These are phyloP conservation scores for Eidolon dupreanum DNA, from an alignment of 2,797 vertebrate genomes.

Conservation along the genomic window DNA sequence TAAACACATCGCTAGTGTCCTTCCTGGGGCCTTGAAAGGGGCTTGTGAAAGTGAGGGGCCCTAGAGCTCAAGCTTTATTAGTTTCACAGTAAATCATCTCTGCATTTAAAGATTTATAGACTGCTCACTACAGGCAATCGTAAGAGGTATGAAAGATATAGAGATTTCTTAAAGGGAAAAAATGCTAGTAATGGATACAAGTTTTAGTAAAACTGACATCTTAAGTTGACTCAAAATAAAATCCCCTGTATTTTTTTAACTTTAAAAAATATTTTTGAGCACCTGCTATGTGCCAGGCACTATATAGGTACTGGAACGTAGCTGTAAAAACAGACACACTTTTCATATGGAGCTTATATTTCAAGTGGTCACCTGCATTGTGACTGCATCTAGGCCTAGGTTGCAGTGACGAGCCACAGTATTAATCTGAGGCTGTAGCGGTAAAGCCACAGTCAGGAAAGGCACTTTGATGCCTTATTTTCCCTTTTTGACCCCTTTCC, in stretches of 20 bases:
- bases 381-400: not conserved
- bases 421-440: not conserved
- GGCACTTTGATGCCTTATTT: not conserved
- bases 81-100: not conserved
- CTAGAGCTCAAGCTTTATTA: not conserved
- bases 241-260: not conserved
- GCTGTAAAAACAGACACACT: not conserved
- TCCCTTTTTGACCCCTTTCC: not conserved
- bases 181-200: not conserved
- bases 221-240: not conserved
- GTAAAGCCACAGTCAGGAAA: not conserved
- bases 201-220: slow-evolving; percentile 17
- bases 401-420: not conserved
- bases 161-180: slow-evolving; percentile 13
- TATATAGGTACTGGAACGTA: not conserved
- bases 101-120: not conserved
- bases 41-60: not conserved
- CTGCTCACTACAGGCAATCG: not conserved
- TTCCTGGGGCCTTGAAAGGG: not conserved
- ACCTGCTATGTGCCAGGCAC: not conserved
- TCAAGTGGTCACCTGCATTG: not conserved
- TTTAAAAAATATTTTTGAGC: not conserved
- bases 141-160: not conserved
- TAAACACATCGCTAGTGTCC: not conserved
- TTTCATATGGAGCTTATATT: not conserved